A percentile compares a stretch with the other conserved stretches of the same genome.
These are phyloP conservation scores for Hyperoodon ampullatus DNA, from an alignment of 2,113 vertebrate genomes.

Conservation along the genomic window DNA sequence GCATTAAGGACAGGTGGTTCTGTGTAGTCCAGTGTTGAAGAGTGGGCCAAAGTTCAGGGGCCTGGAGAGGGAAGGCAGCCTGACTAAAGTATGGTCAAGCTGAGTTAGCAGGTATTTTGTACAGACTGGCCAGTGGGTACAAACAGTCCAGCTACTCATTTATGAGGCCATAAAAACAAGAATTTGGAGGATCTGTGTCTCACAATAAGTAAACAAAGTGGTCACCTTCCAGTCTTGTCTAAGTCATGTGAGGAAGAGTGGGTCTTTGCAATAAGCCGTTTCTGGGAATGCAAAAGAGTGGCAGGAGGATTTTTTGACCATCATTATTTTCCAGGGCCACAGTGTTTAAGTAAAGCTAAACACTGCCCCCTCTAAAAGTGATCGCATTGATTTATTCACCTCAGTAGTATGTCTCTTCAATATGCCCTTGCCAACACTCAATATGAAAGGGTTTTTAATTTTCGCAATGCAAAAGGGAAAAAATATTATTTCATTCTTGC, in stretches of 20 bases:
- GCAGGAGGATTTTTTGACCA: background rate
- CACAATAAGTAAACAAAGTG: background rate
- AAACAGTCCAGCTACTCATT: background rate
- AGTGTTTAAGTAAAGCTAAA: background rate
- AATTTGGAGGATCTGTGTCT: background rate
- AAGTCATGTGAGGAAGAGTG: background rate
- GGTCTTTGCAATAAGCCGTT: background rate
- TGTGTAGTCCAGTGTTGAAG: accelerated
- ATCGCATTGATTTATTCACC: background rate
- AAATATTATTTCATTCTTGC: background rate
- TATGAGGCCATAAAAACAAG: background rate
- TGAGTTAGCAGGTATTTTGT: background rate
- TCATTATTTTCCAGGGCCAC: background rate
- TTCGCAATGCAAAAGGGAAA: background rate
- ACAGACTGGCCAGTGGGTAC: background rate
- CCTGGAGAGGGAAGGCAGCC: background rate
- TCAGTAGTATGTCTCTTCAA: background rate
- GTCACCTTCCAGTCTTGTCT: background rate
- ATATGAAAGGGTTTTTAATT: background rate
- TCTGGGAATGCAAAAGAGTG: background rate
- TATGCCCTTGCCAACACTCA: background rate
- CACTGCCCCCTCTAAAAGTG: background rate
- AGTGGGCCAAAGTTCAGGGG: background rate
- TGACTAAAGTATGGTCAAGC: background rate
- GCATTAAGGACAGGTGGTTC: accelerated